A percentile compares a stretch with the other conserved stretches of the same genome.
Evolutionary conservation across 2,888 invertebrate species (phyloP).

Genomic region (Rapana venosa): DNA sequence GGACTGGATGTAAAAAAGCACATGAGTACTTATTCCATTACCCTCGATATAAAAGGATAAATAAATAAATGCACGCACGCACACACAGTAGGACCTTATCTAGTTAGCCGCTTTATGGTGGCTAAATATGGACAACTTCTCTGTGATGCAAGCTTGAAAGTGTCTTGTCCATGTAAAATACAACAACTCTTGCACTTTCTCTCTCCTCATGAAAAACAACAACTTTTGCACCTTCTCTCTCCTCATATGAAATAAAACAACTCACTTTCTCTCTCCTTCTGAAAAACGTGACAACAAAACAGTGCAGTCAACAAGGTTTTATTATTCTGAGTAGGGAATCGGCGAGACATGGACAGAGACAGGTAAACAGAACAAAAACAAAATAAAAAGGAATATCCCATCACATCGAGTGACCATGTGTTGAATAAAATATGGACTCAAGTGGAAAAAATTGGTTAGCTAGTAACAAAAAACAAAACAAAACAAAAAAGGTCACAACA

Average conservation of each 20-base stretch:
- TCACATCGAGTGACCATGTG: constrained; percentile 12
- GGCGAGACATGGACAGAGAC: constrained; percentile 31
- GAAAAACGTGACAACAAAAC: too few species aligned
- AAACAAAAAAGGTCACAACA: neutral
- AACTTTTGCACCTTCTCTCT: neutral
- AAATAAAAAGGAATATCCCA: neutral
- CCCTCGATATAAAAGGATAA: too few species aligned
- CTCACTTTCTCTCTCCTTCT: neutral
- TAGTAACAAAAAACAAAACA: neutral
- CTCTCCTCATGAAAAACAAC: neutral
- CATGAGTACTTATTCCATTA: too few species aligned
- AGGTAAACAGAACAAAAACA: neutral
- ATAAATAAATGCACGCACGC: too few species aligned
- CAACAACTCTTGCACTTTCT: neutral
- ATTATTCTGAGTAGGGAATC: constrained; percentile 43
- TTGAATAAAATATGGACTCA: constrained; percentile 1
- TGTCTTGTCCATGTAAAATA: too few species aligned
- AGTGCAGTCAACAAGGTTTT: constrained; percentile 35
- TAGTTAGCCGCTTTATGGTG: too few species aligned
- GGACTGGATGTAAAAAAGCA: too few species aligned
- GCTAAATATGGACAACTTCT: too few species aligned
- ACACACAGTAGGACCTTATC: too few species aligned
- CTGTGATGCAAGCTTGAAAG: too few species aligned
- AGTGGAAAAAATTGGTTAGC: neutral
- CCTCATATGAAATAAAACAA: too few species aligned